phyloP scores from a whole-genome alignment of 92 coral and sea anemone genomes.

The Micromussa lordhowensis region DNA sequence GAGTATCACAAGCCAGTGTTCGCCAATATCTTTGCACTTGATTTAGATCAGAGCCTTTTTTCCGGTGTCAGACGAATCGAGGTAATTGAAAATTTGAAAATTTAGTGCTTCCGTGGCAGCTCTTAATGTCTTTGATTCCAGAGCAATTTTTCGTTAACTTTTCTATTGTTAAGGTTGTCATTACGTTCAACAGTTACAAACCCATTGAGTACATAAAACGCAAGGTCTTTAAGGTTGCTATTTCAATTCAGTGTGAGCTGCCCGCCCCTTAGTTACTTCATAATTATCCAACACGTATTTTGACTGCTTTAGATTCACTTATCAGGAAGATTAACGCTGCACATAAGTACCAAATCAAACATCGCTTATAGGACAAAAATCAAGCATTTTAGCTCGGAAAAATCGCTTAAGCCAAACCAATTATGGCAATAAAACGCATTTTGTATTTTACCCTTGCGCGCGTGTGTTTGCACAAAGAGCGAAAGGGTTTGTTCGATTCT shows the following conservation, averaged over 20 bases:
- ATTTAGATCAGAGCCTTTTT: constrained; percentile 14
- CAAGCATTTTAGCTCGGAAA: constrained; percentile 19
- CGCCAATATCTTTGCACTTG: background rate
- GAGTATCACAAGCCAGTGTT: background rate
- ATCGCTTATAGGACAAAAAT: constrained; percentile 28
- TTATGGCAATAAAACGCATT: constrained; percentile 9
- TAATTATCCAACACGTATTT: constrained; percentile 33
- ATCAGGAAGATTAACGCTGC: constrained; percentile 41
- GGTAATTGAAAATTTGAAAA: constrained; percentile 35
- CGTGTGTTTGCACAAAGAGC: constrained; percentile 6
- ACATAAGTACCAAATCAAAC: constrained; percentile 45
- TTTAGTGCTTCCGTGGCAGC: constrained; percentile 38
- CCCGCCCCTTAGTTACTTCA: constrained; percentile 81
- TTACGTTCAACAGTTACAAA: constrained; percentile 42
- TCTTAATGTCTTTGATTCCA: constrained; percentile 44
- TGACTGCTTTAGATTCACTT: constrained; percentile 39
- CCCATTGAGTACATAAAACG: constrained; percentile 66
- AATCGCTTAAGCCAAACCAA: constrained; percentile 16
- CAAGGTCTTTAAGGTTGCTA: constrained; percentile 67
- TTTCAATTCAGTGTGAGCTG: constrained; percentile 53
- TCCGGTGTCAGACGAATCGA: constrained; percentile 15
- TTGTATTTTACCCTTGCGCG: background rate
- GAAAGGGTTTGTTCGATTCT: background rate
- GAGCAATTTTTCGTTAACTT: constrained; percentile 37
- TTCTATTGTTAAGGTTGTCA: constrained; percentile 48